Evolutionary conservation across 1,140 invertebrate species (phyloP), one percentile per base, ranked within the genome.

Genomic region (Scaptodrosophila lebanonensis): DNA sequence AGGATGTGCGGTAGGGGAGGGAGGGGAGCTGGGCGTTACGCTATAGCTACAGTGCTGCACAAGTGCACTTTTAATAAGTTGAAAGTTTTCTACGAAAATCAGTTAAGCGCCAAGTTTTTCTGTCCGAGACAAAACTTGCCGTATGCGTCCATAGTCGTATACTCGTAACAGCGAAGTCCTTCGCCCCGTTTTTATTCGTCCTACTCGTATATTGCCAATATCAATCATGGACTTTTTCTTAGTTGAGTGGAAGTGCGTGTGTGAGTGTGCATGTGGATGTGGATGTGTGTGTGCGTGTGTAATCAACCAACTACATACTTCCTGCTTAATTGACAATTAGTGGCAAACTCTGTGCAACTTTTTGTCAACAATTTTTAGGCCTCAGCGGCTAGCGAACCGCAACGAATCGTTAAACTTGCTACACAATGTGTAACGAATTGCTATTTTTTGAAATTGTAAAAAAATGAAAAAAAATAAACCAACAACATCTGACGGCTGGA

Each of bases 1-100:
- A n/a, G 9, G 13, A 22, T 7, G 15, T 35, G 38, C 20, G 29
- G 39, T 17, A 29, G 13, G 6, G 22, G 25, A 11, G 16, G 9
- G 6, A 16, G 17, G 33, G 11, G 20, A 6, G 13, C 44, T 13
- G n/a, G 27, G 33, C 20, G 15, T 25, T 20, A 13, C 30, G 40
- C 25, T 22, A 8, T 29, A 30, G 39, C 48, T 47, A 33, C 27
- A 50, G 58, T 43, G 68, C 22, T 25, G 22, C 12, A 70, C 75
- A 79, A 79, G 75, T 79, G 75, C 75, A 79, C 65, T 79, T 79
- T 79, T 82, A 82, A 79, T 79, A 79, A 82, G 75, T 79, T 82
- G 54, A 75, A 79, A 79, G 51, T 79, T 79, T 79, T 69, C 50
- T 68, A 58, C 45, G 54, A 77, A 79, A 82, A 79, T 79, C 75